Evolutionary conservation across 1,140 invertebrate genomes (phyloP).

Genomic region (Parapsyche elsis): DNA sequence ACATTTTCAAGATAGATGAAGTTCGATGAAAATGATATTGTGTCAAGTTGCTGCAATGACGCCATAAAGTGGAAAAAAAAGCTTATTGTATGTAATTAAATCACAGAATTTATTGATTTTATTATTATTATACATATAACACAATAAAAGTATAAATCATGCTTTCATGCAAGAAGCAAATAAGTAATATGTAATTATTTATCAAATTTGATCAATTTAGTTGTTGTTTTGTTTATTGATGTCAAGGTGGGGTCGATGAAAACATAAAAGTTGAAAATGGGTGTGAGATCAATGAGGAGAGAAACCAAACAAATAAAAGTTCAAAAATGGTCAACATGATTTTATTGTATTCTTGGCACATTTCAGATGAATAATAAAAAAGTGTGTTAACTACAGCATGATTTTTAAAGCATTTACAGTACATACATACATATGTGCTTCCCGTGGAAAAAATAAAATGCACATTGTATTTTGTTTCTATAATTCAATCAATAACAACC

Average conservation of each 20-base stretch:
- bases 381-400: neutral
- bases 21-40: no score
- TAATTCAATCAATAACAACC: no score
- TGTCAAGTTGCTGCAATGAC: no score
- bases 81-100: no score
- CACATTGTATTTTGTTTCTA: no score
- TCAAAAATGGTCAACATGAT: constrained; percentile 30
- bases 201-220: neutral
- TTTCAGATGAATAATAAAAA: constrained; percentile 21
- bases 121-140: neutral
- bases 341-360: constrained; percentile 42
- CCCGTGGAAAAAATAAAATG: no score
- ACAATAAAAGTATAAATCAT: neutral
- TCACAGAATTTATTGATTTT: no score
- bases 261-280: neutral
- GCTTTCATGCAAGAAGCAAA: neutral
- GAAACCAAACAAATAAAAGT: constrained; percentile 26
- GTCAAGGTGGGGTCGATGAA: neutral
- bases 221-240: neutral
- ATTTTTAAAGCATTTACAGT: no score
- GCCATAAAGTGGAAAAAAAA: no score
- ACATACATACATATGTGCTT: no score
- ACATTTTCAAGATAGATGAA: no score
- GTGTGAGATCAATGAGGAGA: neutral
- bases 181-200: neutral